Percentiles rank a stretch among this genome's conserved stretches.
These are phyloP conservation scores for Leucoptera coffeella DNA, from an alignment of 2,888 invertebrate species.

Conservation along the genomic window DNA sequence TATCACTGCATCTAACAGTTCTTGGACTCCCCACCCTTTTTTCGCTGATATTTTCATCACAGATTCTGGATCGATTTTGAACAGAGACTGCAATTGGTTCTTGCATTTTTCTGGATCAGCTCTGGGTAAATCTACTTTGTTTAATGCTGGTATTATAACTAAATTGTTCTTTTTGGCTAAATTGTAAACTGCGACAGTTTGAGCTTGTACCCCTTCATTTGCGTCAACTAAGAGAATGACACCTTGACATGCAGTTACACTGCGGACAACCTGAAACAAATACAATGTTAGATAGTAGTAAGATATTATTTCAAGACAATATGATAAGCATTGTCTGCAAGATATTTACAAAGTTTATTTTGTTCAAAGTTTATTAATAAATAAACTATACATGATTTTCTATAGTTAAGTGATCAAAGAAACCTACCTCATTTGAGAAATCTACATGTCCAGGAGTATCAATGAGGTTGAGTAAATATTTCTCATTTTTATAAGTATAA, in stretches of 20 bases:
- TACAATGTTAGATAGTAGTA: background rate
- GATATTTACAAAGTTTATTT: no score
- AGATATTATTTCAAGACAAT: no score
- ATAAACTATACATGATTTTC: background rate
- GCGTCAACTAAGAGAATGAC: constrained; percentile 93
- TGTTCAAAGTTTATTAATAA: no score
- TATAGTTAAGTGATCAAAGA: background rate
- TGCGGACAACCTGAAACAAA: constrained; percentile 63
- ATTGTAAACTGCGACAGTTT: constrained; percentile 95
- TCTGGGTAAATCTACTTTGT: constrained; percentile 92
- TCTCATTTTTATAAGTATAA: constrained; percentile 61
- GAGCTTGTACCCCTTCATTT: constrained; percentile 93
- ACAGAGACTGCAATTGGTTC: constrained; percentile 71
- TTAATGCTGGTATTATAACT: constrained; percentile 84
- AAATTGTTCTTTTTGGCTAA: constrained; percentile 80
- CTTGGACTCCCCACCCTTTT: constrained; percentile 74
- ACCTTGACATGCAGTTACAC: constrained; percentile 89
- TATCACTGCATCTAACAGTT: constrained; percentile 73
- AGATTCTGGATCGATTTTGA: constrained; percentile 68
- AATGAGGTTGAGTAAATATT: constrained; percentile 87
- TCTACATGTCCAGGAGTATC: constrained; percentile 99
- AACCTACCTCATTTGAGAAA: constrained; percentile 84
- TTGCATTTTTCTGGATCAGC: constrained; percentile 81
- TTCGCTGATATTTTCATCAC: constrained; percentile 90
- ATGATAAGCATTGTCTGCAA: no score